Conservation (phyloP, 2,888 invertebrate genomes). For the Bombylius major region DNA sequence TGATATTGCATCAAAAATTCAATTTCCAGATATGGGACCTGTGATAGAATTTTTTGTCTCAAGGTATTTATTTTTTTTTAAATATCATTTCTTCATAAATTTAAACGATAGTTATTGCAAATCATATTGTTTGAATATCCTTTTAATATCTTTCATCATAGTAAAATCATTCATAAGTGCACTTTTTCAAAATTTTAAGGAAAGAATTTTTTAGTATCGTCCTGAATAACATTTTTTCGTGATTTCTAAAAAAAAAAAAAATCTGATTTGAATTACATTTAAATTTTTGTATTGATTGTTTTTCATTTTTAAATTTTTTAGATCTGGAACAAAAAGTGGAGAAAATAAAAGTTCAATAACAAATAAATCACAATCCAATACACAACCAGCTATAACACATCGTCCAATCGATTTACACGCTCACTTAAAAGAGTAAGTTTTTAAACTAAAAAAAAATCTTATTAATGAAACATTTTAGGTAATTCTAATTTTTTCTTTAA, state of each 20-base stretch:
- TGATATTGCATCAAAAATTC: conserved; percentile 49
- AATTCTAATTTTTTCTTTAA: background rate
- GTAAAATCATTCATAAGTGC: no score
- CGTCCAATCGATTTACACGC: conserved; percentile 37
- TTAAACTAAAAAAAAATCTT: background rate
- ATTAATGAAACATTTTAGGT: background rate
- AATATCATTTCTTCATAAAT: background rate
- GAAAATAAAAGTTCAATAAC: conserved; percentile 10
- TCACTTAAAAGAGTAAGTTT: conserved; percentile 38
- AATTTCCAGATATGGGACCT: conserved; percentile 53
- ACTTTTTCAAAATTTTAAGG: no score
- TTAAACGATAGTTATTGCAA: background rate
- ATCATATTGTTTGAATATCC: no score
- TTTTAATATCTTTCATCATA: no score
- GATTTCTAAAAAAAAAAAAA: no score
- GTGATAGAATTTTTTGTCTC: conserved; percentile 61
- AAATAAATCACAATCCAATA: conserved; percentile 11
- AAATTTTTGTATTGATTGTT: background rate
- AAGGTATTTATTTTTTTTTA: conserved; percentile 27
- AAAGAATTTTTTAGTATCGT: no score
- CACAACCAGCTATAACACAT: background rate
- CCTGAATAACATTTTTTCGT: no score
- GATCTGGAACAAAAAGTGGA: conserved; percentile 6
- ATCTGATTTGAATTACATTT: no score
- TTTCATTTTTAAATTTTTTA: background rate